Conservation (phyloP, 2,888 invertebrate genomes). For the Capitulum mitella region DNA sequence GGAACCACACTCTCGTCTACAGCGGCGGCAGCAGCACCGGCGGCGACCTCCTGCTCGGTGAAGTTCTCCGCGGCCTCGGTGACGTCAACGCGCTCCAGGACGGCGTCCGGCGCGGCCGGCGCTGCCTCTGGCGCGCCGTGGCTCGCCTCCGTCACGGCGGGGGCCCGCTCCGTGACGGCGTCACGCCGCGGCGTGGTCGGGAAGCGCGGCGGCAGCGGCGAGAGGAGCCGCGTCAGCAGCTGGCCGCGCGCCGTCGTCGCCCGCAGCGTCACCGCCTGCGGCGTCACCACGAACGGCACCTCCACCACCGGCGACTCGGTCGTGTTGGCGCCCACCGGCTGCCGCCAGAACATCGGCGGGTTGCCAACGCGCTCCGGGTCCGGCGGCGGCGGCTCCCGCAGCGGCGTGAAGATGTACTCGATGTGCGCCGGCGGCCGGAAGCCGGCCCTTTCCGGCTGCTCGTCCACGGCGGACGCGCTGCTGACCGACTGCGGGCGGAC, state of each 20-base stretch:
- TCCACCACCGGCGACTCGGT: not conserved
- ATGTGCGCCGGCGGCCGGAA: not conserved
- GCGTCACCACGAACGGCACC: slow-evolving; percentile 10
- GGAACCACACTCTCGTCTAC: no score
- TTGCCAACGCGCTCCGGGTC: not conserved
- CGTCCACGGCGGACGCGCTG: no score
- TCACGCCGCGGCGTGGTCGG: not conserved
- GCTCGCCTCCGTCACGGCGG: no score
- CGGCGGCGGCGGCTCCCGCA: not conserved
- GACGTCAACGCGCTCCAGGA: not conserved
- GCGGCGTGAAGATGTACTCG: not conserved
- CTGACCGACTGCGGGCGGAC: not conserved
- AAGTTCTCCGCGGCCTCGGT: no score
- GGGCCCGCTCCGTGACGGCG: not conserved
- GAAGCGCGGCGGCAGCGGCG: not conserved
- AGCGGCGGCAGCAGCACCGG: no score
- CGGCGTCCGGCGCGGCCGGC: not conserved
- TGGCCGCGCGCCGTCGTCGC: not conserved
- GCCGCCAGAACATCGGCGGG: not conserved
- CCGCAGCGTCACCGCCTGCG: not conserved
- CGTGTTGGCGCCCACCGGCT: not conserved
- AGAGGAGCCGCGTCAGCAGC: not conserved
- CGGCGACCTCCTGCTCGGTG: no score
- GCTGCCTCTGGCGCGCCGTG: no score
- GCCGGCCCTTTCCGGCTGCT: not conserved